Percentiles rank a stretch among this genome's conserved stretches.
phyloP scores from a whole-genome alignment of 2,888 invertebrate species.

The Perizoma flavofasciatum region DNA sequence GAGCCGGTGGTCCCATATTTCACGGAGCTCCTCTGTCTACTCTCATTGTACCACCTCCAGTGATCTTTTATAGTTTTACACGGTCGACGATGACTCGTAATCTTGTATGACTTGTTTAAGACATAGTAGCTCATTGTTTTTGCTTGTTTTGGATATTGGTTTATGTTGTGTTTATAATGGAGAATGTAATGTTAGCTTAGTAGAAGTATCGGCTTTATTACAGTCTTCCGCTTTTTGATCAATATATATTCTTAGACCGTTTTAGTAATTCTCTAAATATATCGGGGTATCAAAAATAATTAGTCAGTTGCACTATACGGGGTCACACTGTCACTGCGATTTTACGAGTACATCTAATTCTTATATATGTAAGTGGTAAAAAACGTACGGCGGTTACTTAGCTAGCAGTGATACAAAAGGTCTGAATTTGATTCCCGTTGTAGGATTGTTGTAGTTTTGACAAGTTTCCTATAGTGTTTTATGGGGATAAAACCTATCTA shows the following conservation, averaged over 20 bases:
- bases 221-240: slow-evolving; percentile 9
- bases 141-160: slow-evolving; percentile 26
- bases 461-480: too few relatives aligned
- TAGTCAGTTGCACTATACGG: too few relatives aligned
- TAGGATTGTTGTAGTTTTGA: too few relatives aligned
- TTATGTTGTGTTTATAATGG: slow-evolving; percentile 14
- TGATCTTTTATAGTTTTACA: slow-evolving; percentile 62
- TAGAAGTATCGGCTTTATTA: slow-evolving; percentile 13
- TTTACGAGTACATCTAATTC: too few relatives aligned
- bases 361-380: too few relatives aligned
- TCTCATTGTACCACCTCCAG: slow-evolving; percentile 55
- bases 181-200: slow-evolving; percentile 12
- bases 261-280: background rate
- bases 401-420: too few relatives aligned
- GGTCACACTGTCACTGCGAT: too few relatives aligned
- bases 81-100: slow-evolving; percentile 47
- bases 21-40: slow-evolving; percentile 53
- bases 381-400: too few relatives aligned
- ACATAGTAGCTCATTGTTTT: slow-evolving; percentile 27
- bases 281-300: too few relatives aligned
- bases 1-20: slow-evolving; percentile 77
- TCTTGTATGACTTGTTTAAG: slow-evolving; percentile 45
- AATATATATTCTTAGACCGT: slow-evolving; percentile 1
- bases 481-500: too few relatives aligned
- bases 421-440: too few relatives aligned